phyloP scores from a whole-genome alignment of 2,888 invertebrate species.

The Atrina japonica region DNA sequence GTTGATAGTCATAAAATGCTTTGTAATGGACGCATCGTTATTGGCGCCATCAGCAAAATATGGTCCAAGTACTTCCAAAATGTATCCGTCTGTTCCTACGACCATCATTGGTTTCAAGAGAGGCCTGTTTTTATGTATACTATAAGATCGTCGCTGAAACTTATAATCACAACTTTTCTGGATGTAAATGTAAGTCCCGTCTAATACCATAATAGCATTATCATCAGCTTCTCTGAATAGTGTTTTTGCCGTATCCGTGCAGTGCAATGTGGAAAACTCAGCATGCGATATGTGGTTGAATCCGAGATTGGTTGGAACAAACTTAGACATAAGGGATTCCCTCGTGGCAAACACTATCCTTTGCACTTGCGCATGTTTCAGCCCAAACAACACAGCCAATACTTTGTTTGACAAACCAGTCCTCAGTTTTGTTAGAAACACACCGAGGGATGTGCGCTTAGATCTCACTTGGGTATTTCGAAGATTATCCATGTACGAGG shows the following conservation, averaged over 20 bases:
- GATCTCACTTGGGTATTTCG: conserved; percentile 1
- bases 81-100: conserved; percentile 23
- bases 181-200: no score
- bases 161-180: conserved; percentile 28
- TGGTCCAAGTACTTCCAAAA: conserved; percentile 22
- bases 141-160: conserved; percentile 27
- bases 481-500: no score
- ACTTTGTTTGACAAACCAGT: conserved; percentile 29
- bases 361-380: conserved; percentile 16
- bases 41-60: conserved; percentile 29
- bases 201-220: conserved; percentile 17
- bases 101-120: conserved; percentile 34
- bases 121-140: conserved; percentile 22
- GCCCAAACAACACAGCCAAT: background rate
- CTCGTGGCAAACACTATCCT: conserved; percentile 1
- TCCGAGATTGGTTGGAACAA: conserved; percentile 16
- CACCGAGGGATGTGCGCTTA: conserved; percentile 20
- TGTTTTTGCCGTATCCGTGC: background rate
- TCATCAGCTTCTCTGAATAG: background rate
- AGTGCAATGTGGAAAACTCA: conserved; percentile 15
- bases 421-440: conserved; percentile 14
- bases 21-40: conserved; percentile 26
- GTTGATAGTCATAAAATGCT: no score
- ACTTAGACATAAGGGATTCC: conserved; percentile 3
- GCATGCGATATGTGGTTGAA: conserved; percentile 15